Percentiles rank a stretch among this genome's conserved stretches.
phyloP scores from a whole-genome alignment of 35 echinoderm and acorn worm genomes.

The Holothuria glaberrima region DNA sequence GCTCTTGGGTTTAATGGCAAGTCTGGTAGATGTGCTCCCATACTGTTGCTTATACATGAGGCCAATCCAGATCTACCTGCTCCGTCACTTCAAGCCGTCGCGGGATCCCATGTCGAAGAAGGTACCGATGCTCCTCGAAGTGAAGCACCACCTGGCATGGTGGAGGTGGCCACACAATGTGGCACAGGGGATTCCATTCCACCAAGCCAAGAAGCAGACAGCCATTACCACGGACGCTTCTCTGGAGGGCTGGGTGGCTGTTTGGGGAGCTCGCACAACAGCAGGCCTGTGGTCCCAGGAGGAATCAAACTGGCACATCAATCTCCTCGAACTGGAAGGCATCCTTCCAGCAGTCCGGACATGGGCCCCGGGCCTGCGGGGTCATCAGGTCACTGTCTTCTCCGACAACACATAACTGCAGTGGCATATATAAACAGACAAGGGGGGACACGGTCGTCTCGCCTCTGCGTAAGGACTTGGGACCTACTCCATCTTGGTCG shows the following conservation, averaged over 20 bases:
- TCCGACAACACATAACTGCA: constrained; percentile 13
- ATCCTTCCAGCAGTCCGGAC: not conserved
- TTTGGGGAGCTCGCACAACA: not conserved
- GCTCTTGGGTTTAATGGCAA: not conserved
- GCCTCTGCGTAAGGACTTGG: not conserved
- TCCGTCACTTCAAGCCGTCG: not conserved
- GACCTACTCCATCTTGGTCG: not conserved
- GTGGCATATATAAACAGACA: constrained; percentile 4
- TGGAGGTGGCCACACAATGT: constrained; percentile 13
- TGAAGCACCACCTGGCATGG: not conserved
- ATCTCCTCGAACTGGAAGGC: constrained; percentile 14
- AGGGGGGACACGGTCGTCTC: constrained; percentile 9
- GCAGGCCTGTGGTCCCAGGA: not conserved
- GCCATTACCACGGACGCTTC: constrained; percentile 11
- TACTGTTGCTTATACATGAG: not conserved
- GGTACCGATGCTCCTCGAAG: not conserved
- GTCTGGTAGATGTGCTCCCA: not conserved
- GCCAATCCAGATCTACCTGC: constrained; percentile 20
- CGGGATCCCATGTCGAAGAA: not conserved
- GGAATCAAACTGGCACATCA: constrained; percentile 4
- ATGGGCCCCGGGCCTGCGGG: not conserved
- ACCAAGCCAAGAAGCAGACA: not conserved
- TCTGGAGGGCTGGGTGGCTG: not conserved
- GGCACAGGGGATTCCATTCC: not conserved
- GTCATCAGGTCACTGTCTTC: not conserved